These are phyloP conservation scores for Camponotus floridanus DNA, from an alignment of 1,140 invertebrate genomes.

Conservation along the genomic window DNA sequence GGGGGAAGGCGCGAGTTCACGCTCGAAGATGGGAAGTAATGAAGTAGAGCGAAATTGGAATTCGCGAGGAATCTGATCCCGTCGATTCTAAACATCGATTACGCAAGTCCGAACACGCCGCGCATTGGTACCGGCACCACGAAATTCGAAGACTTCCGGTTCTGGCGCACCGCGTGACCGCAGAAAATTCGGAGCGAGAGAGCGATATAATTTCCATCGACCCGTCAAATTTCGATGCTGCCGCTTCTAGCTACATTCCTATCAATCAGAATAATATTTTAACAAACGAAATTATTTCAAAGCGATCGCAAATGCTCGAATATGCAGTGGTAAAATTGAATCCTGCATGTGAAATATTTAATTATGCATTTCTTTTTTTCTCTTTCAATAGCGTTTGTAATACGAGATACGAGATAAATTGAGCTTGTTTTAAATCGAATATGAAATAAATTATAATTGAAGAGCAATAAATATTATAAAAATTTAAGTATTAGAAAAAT, in stretches of 20 bases:
- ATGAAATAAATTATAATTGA: conserved; percentile 31
- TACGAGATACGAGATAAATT: conserved; percentile 40
- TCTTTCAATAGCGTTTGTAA: background rate
- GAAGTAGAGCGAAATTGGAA: conserved; percentile 68
- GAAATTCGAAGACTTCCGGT: conserved; percentile 57
- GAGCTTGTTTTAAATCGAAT: conserved; percentile 32
- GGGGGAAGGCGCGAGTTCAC: conserved; percentile 1
- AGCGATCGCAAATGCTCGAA: conserved; percentile 1
- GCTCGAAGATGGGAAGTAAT: conserved; percentile 53
- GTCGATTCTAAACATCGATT: conserved; percentile 60
- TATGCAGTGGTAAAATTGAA: background rate
- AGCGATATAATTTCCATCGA: conserved; percentile 36
- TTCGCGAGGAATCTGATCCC: conserved; percentile 63
- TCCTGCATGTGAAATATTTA: conserved; percentile 30
- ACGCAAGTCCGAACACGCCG: conserved; percentile 27
- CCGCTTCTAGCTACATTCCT: conserved; percentile 1
- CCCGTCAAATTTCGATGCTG: conserved; percentile 43
- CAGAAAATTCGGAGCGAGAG: conserved; percentile 34
- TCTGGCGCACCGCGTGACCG: conserved; percentile 26
- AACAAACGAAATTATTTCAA: background rate
- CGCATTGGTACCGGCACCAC: background rate
- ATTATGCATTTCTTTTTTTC: conserved; percentile 25
- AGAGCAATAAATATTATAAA: conserved; percentile 11
- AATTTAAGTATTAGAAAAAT: background rate
- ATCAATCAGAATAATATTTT: conserved; percentile 45